phyloP scores from a whole-genome alignment of 2,797 vertebrate species.

The Mustela erminea region DNA sequence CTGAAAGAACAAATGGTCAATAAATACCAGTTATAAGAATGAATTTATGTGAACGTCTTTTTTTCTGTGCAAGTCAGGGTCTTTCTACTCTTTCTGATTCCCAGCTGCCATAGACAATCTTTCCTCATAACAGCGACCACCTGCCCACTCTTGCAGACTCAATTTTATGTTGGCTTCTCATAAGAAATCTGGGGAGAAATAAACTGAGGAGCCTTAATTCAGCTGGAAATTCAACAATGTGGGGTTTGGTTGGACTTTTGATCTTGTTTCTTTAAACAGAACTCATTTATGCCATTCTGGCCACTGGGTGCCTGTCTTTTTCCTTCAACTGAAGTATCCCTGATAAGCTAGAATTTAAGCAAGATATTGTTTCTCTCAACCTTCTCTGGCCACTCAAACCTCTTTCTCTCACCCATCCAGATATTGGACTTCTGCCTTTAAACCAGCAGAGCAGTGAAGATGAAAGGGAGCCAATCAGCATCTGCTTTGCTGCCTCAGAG shows the following conservation, averaged over 20 bases:
- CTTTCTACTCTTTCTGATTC: not conserved
- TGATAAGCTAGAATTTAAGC: not conserved
- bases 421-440: not conserved
- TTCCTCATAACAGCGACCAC: not conserved
- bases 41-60: not conserved
- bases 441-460: not conserved
- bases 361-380: not conserved
- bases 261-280: not conserved
- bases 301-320: not conserved
- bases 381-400: not conserved
- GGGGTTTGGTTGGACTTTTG: not conserved
- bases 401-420: not conserved
- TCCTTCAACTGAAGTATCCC: not conserved
- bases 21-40: not conserved
- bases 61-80: not conserved
- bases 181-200: not conserved
- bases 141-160: not conserved
- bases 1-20: not conserved
- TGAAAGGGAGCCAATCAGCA: not conserved
- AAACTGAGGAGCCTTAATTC: not conserved
- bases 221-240: not conserved
- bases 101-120: not conserved
- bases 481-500: too few species aligned
- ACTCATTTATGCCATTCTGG: not conserved
- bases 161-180: not conserved